These are phyloP conservation scores for Chrysocyon brachyurus DNA, from an alignment of 2,797 vertebrate genomes.

Conservation along the genomic window DNA sequence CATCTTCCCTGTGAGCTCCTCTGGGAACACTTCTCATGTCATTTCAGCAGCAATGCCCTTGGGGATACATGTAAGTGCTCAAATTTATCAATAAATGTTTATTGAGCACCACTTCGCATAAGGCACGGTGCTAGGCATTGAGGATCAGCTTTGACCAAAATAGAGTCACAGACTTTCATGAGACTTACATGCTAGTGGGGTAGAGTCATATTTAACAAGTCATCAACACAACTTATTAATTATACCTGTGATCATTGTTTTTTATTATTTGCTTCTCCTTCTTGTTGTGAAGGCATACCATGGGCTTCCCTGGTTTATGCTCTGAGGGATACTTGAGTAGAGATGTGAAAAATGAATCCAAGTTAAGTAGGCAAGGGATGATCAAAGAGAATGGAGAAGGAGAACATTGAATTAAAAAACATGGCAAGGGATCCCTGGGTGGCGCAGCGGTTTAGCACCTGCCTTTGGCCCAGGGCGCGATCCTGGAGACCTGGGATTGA, in stretches of 20 bases:
- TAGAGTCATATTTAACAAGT: background rate
- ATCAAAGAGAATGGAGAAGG: background rate
- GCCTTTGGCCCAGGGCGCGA: too few species aligned
- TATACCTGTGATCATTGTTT: too few species aligned
- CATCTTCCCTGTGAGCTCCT: background rate
- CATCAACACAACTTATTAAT: background rate
- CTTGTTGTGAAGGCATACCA: background rate
- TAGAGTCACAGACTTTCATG: background rate
- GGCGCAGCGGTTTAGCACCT: too few species aligned
- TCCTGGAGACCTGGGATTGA: too few species aligned
- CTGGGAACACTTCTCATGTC: background rate
- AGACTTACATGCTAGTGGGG: background rate
- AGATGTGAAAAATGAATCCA: background rate
- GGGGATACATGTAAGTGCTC: background rate
- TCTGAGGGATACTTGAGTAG: background rate
- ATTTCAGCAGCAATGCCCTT: background rate
- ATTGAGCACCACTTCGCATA: background rate
- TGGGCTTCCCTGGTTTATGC: background rate
- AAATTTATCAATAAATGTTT: background rate
- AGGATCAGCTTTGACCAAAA: background rate
- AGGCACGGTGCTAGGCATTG: background rate
- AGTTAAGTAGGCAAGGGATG: background rate
- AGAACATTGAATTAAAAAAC: background rate
- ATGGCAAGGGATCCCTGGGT: too few species aligned
- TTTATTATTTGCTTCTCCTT: background rate